Evolutionary conservation across 2,113 vertebrate species (phyloP).

Genomic region (Stigmatopora argus): DNA sequence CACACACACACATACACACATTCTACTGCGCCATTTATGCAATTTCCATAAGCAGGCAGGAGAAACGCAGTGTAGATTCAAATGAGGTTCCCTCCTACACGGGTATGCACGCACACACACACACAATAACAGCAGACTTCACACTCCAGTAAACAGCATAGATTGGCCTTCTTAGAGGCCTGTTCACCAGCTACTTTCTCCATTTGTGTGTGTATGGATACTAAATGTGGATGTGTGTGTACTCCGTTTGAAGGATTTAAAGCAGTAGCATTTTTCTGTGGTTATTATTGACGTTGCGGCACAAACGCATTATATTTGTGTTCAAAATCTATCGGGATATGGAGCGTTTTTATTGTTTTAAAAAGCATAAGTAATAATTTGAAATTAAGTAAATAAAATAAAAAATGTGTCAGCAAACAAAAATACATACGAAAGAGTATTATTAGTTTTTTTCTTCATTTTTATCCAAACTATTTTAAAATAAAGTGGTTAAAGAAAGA

Average conservation of each 20-base stretch:
- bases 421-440: too few species aligned
- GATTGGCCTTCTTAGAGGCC: constrained; percentile 39
- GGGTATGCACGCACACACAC: constrained; percentile 17
- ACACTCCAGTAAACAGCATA: constrained; percentile 50
- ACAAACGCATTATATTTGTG: too few species aligned
- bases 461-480: too few species aligned
- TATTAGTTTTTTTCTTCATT: too few species aligned
- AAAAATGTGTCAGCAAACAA: too few species aligned
- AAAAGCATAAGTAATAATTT: too few species aligned
- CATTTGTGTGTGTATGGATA: neutral
- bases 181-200: constrained; percentile 12
- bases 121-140: constrained; percentile 44
- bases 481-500: too few species aligned
- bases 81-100: constrained; percentile 47
- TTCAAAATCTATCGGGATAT: too few species aligned
- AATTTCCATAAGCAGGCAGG: constrained; percentile 47
- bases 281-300: neutral
- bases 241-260: neutral
- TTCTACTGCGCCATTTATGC: constrained; percentile 31
- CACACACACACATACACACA: constrained; percentile 4
- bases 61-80: constrained; percentile 42
- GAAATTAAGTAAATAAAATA: too few species aligned
- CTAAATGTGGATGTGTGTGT: neutral
- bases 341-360: too few species aligned
- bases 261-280: neutral